Evolutionary conservation across 2,797 vertebrate genomes (phyloP), one percentile per base, ranked within the genome.

Genomic region (Sandelia bainsii): DNA sequence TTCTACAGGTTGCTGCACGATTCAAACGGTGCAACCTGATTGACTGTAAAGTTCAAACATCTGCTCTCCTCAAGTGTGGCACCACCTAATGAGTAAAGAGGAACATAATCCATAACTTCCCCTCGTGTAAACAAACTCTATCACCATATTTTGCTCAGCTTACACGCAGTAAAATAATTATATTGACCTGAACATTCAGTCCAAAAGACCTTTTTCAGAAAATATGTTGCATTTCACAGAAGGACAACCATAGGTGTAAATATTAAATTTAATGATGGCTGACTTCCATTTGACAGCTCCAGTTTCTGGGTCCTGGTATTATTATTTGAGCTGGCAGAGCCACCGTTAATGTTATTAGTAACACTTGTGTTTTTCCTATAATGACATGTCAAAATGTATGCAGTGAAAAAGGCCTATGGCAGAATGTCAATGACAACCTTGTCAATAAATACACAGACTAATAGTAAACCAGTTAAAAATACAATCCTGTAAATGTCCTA

Each of bases 41-140:
- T 81, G 77, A 66, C 65, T 50, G 68, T 40, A 37, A 52, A 70
- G 54, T 50, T 73, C 65, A 62, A 80, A 77, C 71, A 73, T 71
- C 75, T 72, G 79, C 72, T 82, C 60, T 69, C 62, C 13, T 74
- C 58, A 32, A 52, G 69, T 81, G 73, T 68, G 56, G 54, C 40
- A 66, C 37, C 57, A 52, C 19, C 34, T 19, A 75, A 64, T 46
- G 49, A 75, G 50, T 49, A 29, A n/a, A 48, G 37, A 45, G 25
- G 52, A 64, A 14, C 27, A 50, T 58, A 37, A 75, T 25, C 53
- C 57, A 40, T 34, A 51, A 65, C 17, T 44, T 45, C 37, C 13
- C 39, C 8, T 61, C 58, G 37, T 61, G 32, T 40, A 68, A 79
- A 54, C 54, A 62, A 67, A 56, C 16, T 14, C 29, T 11, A 9